These are phyloP conservation scores for Canis aureus DNA, from an alignment of 2,113 vertebrate genomes.

Conservation along the genomic window DNA sequence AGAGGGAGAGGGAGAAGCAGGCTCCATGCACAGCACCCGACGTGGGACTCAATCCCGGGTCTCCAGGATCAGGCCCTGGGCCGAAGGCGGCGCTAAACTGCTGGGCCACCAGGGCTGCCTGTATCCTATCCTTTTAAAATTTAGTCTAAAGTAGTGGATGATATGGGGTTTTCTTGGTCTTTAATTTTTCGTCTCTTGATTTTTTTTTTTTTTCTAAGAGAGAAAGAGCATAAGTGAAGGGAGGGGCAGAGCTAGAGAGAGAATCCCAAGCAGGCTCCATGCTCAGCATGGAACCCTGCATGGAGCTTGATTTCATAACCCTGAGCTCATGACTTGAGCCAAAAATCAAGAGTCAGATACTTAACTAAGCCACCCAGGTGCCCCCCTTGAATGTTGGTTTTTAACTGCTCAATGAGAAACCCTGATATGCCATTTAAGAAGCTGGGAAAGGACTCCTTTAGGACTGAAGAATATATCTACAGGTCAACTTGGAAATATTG, in stretches of 20 bases:
- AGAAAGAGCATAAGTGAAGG: background rate
- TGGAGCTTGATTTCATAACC: background rate
- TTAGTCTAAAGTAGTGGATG: background rate
- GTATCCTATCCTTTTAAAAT: background rate
- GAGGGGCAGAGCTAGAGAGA: background rate
- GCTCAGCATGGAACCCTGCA: background rate
- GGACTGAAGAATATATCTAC: background rate
- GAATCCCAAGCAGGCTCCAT: background rate
- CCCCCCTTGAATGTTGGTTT: background rate
- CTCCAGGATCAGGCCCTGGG: no score
- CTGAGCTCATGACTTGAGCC: background rate
- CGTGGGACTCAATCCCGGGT: no score
- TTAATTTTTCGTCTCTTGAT: background rate
- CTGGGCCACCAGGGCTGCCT: no score
- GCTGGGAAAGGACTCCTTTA: background rate
- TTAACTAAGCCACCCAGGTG: background rate
- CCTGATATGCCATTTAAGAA: background rate
- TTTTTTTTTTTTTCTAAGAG: background rate
- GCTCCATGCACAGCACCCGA: no score
- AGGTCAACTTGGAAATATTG: background rate
- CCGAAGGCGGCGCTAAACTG: no score
- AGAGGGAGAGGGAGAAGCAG: no score
- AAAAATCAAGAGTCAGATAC: background rate
- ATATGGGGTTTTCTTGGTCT: background rate
- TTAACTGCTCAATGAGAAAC: background rate